phyloP scores from a whole-genome alignment of 2,797 vertebrate species.

The Gobionotothen gibberifrons region DNA sequence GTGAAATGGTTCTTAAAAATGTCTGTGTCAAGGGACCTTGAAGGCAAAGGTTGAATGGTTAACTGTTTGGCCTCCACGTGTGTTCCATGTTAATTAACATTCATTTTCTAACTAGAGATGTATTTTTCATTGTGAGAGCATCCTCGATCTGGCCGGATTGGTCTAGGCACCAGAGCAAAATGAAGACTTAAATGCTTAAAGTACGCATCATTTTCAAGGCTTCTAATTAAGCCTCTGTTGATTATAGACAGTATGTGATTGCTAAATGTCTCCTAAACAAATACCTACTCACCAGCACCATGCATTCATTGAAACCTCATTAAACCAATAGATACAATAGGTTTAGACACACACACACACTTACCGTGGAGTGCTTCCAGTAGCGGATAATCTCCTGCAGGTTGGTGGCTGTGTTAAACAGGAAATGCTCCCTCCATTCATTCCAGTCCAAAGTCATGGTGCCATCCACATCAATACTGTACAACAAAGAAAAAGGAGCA shows the following conservation, averaged over 20 bases:
- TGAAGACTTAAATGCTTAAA: too few relatives aligned
- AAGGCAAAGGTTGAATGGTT: neutral
- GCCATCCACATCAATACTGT: slow-evolving; percentile 92
- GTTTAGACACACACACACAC: neutral
- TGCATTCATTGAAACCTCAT: too few relatives aligned
- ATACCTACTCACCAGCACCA: neutral
- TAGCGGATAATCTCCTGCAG: slow-evolving; percentile 93
- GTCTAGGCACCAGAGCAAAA: neutral
- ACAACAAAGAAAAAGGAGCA: slow-evolving; percentile 16
- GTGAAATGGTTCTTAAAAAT: neutral
- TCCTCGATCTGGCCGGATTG: neutral
- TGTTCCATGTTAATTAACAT: neutral
- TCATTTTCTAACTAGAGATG: neutral
- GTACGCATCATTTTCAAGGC: too few relatives aligned
- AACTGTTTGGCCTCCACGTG: neutral
- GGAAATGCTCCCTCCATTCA: slow-evolving; percentile 94
- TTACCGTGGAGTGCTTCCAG: slow-evolving; percentile 94
- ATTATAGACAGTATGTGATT: neutral
- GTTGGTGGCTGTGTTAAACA: slow-evolving; percentile 91
- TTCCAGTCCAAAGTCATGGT: slow-evolving; percentile 96
- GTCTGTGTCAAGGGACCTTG: neutral
- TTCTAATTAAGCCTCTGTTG: too few relatives aligned
- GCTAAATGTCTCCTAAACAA: neutral
- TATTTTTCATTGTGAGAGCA: neutral
- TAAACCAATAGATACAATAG: neutral